Evolutionary conservation across 2,888 invertebrate species (phyloP).

Genomic region (Spilosoma lubricipeda): DNA sequence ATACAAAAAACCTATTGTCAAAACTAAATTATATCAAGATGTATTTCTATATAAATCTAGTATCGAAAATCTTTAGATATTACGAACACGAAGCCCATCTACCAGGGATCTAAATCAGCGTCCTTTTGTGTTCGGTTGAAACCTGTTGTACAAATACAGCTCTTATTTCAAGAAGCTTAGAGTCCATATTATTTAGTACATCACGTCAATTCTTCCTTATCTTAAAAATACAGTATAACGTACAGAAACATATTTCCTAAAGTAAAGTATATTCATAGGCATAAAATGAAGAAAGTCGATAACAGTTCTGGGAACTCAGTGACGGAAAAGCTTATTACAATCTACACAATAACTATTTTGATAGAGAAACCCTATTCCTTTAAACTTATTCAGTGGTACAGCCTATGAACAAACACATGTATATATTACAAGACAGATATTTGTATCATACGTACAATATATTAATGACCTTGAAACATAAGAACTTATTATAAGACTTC

Average conservation of each 20-base stretch:
- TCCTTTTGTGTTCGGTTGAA: slow-evolving; percentile 40
- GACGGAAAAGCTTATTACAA: background rate
- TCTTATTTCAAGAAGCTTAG: slow-evolving; percentile 27
- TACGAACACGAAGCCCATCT: slow-evolving; percentile 21
- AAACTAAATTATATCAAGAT: slow-evolving; percentile 3
- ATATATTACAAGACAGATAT: background rate
- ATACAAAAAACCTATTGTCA: too few species aligned
- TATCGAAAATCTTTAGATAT: slow-evolving; percentile 37
- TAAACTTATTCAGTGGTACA: background rate
- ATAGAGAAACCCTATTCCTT: background rate
- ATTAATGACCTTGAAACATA: background rate
- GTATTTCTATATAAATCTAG: slow-evolving; percentile 13
- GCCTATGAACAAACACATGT: background rate
- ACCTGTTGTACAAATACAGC: slow-evolving; percentile 31
- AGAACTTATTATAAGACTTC: background rate
- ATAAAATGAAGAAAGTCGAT: slow-evolving; percentile 16
- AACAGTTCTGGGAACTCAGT: slow-evolving; percentile 14
- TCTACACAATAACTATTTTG: background rate
- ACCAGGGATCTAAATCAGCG: slow-evolving; percentile 28
- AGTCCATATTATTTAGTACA: slow-evolving; percentile 24
- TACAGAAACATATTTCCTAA: slow-evolving; percentile 42
- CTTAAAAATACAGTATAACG: slow-evolving; percentile 42
- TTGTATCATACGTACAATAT: too few species aligned
- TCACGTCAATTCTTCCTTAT: slow-evolving; percentile 36
- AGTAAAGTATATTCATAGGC: slow-evolving; percentile 33